phyloP scores from a whole-genome alignment of 2,113 vertebrate genomes.

The Hippocampus abdominalis region DNA sequence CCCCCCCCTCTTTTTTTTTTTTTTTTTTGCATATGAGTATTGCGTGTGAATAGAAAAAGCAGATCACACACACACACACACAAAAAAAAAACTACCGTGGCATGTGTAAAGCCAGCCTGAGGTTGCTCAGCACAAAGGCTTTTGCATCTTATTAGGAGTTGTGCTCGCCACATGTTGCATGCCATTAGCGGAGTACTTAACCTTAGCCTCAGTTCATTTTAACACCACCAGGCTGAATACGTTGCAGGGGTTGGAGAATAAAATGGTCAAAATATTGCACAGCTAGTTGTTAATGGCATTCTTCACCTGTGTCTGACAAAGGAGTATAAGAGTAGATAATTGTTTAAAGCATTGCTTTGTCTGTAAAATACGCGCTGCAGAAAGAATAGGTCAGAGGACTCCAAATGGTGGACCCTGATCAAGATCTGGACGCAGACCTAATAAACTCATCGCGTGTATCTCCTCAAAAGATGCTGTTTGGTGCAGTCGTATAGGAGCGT shows the following conservation, averaged over 20 bases:
- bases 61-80: slow-evolving; percentile 40
- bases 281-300: slow-evolving; percentile 33
- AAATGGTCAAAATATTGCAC: slow-evolving; percentile 33
- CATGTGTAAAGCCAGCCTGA: slow-evolving; percentile 43
- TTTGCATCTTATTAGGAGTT: slow-evolving; percentile 35
- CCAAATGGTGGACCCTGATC: neutral
- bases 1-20: no score
- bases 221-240: slow-evolving; percentile 37
- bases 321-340: neutral
- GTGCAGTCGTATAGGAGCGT: neutral
- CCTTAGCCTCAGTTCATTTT: slow-evolving; percentile 24
- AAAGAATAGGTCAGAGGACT: neutral
- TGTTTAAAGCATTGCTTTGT: neutral
- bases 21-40: no score
- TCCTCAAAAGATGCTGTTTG: slow-evolving; percentile 20
- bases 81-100: slow-evolving; percentile 7
- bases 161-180: slow-evolving; percentile 35
- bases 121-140: slow-evolving; percentile 31
- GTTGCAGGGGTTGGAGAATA: slow-evolving; percentile 29
- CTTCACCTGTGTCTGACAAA: slow-evolving; percentile 3
- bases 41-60: slow-evolving; percentile 41
- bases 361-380: no score
- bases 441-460: neutral
- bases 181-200: slow-evolving; percentile 26
- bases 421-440: neutral